Evolutionary conservation across 2,113 vertebrate genomes (phyloP).

Genomic region (Hassar affinis): DNA sequence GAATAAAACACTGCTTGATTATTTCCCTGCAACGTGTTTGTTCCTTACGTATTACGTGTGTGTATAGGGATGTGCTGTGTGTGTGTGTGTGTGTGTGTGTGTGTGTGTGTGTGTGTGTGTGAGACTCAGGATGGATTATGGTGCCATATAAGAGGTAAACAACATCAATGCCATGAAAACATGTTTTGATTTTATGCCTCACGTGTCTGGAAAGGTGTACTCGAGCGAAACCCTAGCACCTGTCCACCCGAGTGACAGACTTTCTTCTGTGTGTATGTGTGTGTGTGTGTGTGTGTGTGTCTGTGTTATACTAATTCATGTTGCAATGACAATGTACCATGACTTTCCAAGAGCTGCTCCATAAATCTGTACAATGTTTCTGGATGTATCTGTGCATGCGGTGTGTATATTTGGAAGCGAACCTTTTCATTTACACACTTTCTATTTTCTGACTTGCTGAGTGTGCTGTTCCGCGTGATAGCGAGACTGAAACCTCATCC

Average conservation of each 20-base stretch:
- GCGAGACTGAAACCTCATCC: conserved; percentile 66
- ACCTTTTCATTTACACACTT: conserved; percentile 2
- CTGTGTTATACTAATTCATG: conserved; percentile 7
- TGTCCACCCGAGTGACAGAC: conserved; percentile 19
- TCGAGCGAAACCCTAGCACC: conserved; percentile 23
- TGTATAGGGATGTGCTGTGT: neutral
- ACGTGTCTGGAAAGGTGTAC: conserved; percentile 36
- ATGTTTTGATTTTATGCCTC: conserved; percentile 25
- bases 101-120: neutral
- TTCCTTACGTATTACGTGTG: neutral
- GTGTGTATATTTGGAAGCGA: conserved; percentile 37
- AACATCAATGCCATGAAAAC: conserved; percentile 11
- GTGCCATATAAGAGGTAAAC: conserved; percentile 19
- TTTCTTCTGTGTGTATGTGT: conserved; percentile 1
- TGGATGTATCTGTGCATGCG: conserved; percentile 47
- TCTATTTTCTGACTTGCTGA: conserved; percentile 27
- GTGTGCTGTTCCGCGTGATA: conserved; percentile 10
- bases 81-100: neutral
- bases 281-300: conserved; percentile 17
- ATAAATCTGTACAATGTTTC: conserved; percentile 13
- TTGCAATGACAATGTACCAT: conserved; percentile 9
- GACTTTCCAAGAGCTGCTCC: conserved; percentile 4
- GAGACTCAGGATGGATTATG: neutral
- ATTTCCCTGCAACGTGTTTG: neutral
- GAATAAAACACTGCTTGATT: neutral